Evolutionary conservation across 2,113 vertebrate species (phyloP).

Genomic region (Silurus glanis): DNA sequence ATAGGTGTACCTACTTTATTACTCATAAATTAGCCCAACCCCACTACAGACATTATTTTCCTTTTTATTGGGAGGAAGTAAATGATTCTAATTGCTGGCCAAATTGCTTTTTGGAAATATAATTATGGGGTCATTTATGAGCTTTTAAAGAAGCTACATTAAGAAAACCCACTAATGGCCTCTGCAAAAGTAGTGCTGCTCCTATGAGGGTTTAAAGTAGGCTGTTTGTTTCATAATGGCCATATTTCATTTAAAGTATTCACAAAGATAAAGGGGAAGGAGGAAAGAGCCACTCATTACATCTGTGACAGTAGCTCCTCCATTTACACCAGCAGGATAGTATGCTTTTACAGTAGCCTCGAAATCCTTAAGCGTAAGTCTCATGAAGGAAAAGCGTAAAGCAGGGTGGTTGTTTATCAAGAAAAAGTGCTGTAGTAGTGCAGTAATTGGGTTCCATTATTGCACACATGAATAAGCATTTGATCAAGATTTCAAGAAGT

Average conservation of each 20-base stretch:
- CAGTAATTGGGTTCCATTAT: constrained; percentile 17
- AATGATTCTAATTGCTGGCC: constrained; percentile 53
- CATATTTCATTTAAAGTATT: constrained; percentile 42
- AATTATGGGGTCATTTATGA: constrained; percentile 48
- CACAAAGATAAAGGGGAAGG: constrained; percentile 4
- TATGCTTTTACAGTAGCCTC: neutral
- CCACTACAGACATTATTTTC: constrained; percentile 34
- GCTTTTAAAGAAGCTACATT: constrained; percentile 52
- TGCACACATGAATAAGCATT: constrained; percentile 9
- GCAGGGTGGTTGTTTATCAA: neutral
- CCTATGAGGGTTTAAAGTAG: constrained; percentile 41
- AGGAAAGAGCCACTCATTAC: constrained; percentile 37
- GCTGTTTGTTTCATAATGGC: constrained; percentile 40
- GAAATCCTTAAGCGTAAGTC: neutral
- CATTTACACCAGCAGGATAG: neutral
- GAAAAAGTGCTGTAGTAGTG: constrained; percentile 6
- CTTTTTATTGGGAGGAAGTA: constrained; percentile 45
- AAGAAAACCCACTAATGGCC: constrained; percentile 47
- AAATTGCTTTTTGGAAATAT: constrained; percentile 52
- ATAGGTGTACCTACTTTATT: constrained; percentile 34
- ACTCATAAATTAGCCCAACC: constrained; percentile 42
- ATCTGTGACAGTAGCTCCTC: constrained; percentile 1
- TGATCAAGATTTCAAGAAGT: neutral
- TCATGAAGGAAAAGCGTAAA: neutral
- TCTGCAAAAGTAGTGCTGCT: constrained; percentile 34